These are phyloP conservation scores for Hydropsyche tenuis DNA, from an alignment of 1,140 invertebrate species.

Conservation along the genomic window DNA sequence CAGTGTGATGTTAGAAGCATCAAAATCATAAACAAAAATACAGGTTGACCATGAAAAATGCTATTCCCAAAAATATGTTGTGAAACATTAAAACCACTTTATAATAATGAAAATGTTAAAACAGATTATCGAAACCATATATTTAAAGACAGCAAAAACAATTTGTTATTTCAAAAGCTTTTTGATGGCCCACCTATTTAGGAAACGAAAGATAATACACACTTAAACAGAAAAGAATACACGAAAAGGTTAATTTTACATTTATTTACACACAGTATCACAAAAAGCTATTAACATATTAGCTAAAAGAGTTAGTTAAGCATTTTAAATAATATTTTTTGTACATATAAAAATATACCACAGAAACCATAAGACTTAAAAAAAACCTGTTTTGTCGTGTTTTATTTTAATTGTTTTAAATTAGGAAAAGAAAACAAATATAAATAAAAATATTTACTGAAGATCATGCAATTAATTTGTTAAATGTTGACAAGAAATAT, in stretches of 20 bases:
- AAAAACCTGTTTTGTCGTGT: no score
- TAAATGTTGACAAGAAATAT: no score
- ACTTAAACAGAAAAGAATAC: not conserved
- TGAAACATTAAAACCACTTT: no score
- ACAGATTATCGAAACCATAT: no score
- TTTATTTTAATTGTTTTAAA: no score
- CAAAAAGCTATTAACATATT: slow-evolving; percentile 1
- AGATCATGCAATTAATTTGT: slow-evolving; percentile 35
- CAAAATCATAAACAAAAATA: slow-evolving; percentile 4
- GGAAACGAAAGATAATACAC: not conserved
- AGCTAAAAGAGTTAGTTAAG: not conserved
- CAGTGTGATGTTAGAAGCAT: not conserved
- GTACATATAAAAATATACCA: not conserved
- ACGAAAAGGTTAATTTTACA: no score
- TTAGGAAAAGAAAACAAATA: not conserved
- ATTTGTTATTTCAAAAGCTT: no score
- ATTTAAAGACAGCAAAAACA: no score
- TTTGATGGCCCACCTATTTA: no score
- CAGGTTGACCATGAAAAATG: not conserved
- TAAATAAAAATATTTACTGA: slow-evolving; percentile 7
- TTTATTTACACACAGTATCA: not conserved
- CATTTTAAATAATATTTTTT: not conserved
- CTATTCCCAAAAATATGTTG: no score
- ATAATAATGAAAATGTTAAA: no score
- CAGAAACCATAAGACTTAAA: not conserved